Conservation (phyloP, 2,888 invertebrate genomes). For the Chymomyza caudatula region DNA sequence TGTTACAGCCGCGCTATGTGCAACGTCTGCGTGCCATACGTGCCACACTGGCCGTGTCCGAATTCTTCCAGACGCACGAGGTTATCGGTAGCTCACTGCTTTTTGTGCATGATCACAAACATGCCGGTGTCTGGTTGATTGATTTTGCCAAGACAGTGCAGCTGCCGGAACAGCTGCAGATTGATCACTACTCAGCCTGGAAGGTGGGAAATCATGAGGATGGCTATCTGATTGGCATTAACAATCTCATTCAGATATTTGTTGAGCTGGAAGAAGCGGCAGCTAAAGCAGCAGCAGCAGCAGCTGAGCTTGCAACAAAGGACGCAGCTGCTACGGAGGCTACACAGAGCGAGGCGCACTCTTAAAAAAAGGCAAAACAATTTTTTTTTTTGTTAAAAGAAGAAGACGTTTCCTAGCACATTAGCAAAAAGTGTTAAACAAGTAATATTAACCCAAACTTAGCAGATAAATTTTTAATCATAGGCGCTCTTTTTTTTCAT, state of each 20-base stretch:
- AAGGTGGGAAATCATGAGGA: conserved; percentile 97
- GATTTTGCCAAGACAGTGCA: conserved; percentile 97
- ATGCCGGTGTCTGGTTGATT: conserved; percentile 96
- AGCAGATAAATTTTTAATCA: not conserved
- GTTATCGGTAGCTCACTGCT: conserved; percentile 95
- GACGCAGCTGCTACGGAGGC: conserved; percentile 9
- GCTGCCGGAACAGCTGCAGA: conserved; percentile 85
- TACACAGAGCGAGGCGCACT: not conserved
- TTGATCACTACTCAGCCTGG: conserved; percentile 91
- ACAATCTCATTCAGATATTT: conserved; percentile 92
- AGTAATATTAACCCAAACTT: not conserved
- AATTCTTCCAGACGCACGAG: conserved; percentile 95
- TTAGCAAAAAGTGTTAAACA: not conserved
- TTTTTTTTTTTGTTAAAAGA: not conserved
- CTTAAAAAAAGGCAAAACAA: not conserved
- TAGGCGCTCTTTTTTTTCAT: not conserved
- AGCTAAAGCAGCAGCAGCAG: conserved; percentile 22
- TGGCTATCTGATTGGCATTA: conserved; percentile 94
- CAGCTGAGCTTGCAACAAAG: conserved; percentile 14
- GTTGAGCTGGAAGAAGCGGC: conserved; percentile 66
- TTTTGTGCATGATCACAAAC: conserved; percentile 93
- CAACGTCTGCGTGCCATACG: conserved; percentile 91
- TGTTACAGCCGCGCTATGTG: conserved; percentile 86
- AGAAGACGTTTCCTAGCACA: not conserved
- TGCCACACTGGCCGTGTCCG: conserved; percentile 88